A percentile compares a stretch with the other conserved stretches of the same genome.
Conservation (phyloP, 2,888 invertebrate species). For the Eucriotettix oculatus region DNA sequence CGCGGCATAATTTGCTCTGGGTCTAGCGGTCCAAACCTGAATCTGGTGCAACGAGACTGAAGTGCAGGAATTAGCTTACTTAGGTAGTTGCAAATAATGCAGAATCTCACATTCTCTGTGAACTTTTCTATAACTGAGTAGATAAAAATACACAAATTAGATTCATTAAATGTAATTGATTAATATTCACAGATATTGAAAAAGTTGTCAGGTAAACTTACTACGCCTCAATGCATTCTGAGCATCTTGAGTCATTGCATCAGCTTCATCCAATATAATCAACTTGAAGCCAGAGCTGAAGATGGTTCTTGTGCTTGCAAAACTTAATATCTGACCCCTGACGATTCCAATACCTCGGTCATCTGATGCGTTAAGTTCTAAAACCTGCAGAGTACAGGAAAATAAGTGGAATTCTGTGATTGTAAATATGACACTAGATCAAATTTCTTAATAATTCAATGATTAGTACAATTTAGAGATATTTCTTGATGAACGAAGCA, state of each 20-base stretch:
- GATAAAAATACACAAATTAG: background rate
- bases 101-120: slow-evolving; percentile 95
- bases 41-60: slow-evolving; percentile 93
- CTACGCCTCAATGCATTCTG: slow-evolving; percentile 93
- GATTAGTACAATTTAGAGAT: too few species aligned
- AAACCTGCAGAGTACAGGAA: slow-evolving; percentile 36
- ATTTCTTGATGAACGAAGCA: too few species aligned
- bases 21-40: slow-evolving; percentile 82
- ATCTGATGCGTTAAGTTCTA: slow-evolving; percentile 94
- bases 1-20: slow-evolving; percentile 78
- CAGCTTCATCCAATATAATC: slow-evolving; percentile 95
- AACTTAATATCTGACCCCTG: slow-evolving; percentile 81
- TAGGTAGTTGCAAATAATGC: slow-evolving; percentile 96
- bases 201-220: slow-evolving; percentile 27
- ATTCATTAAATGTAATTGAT: background rate
- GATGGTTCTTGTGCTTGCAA: slow-evolving; percentile 91
- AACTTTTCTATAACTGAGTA: slow-evolving; percentile 92
- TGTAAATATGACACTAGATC: background rate
- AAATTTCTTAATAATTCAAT: too few species aligned
- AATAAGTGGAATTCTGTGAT: slow-evolving; percentile 1
- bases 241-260: slow-evolving; percentile 99
- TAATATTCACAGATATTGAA: slow-evolving; percentile 8
- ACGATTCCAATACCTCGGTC: slow-evolving; percentile 94
- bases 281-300: slow-evolving; percentile 88
- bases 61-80: slow-evolving; percentile 97